A percentile compares a stretch with the other conserved stretches of the same genome.
Evolutionary conservation across 2,888 invertebrate genomes (phyloP).

Genomic region (Acleris laterana): DNA sequence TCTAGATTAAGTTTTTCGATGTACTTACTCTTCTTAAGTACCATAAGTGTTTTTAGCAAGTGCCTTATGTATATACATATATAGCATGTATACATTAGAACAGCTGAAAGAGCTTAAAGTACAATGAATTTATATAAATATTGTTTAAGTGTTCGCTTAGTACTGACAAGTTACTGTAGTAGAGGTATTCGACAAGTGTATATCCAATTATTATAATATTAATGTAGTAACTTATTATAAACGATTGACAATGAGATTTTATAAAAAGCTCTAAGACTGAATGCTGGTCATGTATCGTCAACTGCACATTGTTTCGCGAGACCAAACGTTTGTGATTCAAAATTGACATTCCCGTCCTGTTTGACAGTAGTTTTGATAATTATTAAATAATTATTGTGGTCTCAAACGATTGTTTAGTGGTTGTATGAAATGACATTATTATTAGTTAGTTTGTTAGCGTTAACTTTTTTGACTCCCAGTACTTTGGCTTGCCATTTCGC

Average conservation of each 20-base stretch:
- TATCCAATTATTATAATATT: conserved; percentile 15
- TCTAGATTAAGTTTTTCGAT: conserved; percentile 32
- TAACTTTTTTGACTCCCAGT: conserved; percentile 24
- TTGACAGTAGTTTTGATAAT: conserved; percentile 49
- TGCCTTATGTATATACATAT: conserved; percentile 39
- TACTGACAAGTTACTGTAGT: conserved; percentile 11
- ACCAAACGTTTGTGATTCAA: conserved; percentile 58
- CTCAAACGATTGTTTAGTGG: conserved; percentile 62
- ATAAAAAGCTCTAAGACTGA: conserved; percentile 59
- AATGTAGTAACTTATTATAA: conserved; percentile 43
- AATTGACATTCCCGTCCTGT: conserved; percentile 71
- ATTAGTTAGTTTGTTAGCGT: conserved; percentile 29
- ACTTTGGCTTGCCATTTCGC: conserved; percentile 40
- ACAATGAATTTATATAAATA: conserved; percentile 57
- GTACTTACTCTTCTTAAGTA: conserved; percentile 35
- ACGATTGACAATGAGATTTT: conserved; percentile 61
- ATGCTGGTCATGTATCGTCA: conserved; percentile 43
- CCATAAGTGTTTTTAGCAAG: conserved; percentile 31
- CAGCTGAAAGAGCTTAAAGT: conserved; percentile 51
- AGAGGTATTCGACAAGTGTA: conserved; percentile 17
- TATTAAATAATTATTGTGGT: conserved; percentile 62
- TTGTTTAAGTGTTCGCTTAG: conserved; percentile 27
- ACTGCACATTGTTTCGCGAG: conserved; percentile 26
- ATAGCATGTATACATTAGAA: conserved; percentile 13
- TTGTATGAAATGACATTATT: conserved; percentile 67